Evolutionary conservation across 2,888 invertebrate species (phyloP).

Genomic region (Trisateles emortualis): DNA sequence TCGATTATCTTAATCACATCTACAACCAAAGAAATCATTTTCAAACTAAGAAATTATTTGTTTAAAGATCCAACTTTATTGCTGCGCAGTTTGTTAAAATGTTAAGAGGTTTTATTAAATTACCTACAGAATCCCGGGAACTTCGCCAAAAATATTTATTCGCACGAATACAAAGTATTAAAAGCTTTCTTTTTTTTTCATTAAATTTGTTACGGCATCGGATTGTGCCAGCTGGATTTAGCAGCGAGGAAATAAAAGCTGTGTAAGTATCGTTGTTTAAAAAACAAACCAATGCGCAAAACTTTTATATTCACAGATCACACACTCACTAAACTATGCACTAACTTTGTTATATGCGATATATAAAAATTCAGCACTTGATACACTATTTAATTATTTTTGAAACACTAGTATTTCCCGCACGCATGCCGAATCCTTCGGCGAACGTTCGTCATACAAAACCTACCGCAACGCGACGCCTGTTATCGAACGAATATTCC

Average conservation of each 20-base stretch:
- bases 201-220: not conserved
- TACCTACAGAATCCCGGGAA: slow-evolving; percentile 17
- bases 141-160: slow-evolving; percentile 25
- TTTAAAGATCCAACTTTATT: slow-evolving; percentile 12
- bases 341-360: slow-evolving; percentile 37
- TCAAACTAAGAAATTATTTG: not conserved
- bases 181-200: slow-evolving; percentile 12
- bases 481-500: slow-evolving; percentile 64
- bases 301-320: slow-evolving; percentile 50
- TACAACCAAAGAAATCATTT: not conserved
- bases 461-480: slow-evolving; percentile 76
- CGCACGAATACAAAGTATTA: slow-evolving; percentile 10
- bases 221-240: not conserved
- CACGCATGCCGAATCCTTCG: slow-evolving; percentile 46
- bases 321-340: slow-evolving; percentile 51
- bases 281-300: slow-evolving; percentile 60
- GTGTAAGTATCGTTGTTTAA: slow-evolving; percentile 14
- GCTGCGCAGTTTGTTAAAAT: slow-evolving; percentile 10
- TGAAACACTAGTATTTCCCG: slow-evolving; percentile 45
- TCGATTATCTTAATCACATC: slow-evolving; percentile 23
- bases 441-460: slow-evolving; percentile 63
- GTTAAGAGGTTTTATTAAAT: slow-evolving; percentile 19
- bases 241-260: slow-evolving; percentile 32
- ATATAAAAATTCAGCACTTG: slow-evolving; percentile 52
- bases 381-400: slow-evolving; percentile 41